Conservation (phyloP, 2,888 invertebrate species). For the Nomada fabriciana region DNA sequence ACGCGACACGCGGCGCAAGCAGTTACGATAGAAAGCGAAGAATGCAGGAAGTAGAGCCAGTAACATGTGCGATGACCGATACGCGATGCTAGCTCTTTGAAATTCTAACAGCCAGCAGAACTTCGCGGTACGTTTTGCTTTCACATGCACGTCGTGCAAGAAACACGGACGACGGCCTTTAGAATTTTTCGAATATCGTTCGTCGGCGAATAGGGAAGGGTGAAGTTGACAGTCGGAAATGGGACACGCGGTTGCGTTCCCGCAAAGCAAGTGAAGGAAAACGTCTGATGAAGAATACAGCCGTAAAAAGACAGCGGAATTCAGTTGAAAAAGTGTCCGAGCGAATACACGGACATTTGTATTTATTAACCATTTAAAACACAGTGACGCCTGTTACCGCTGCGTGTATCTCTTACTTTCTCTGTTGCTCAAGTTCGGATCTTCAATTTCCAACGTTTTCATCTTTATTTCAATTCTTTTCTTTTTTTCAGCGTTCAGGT, state of each 20-base stretch:
- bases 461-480: conserved; percentile 41
- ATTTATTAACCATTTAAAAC: conserved; percentile 77
- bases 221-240: background rate
- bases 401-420: conserved; percentile 49
- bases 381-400: conserved; percentile 66
- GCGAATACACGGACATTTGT: conserved; percentile 69
- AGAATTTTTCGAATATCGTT: background rate
- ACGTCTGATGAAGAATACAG: conserved; percentile 46
- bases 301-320: conserved; percentile 58
- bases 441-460: conserved; percentile 2
- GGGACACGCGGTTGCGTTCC: conserved; percentile 1
- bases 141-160: background rate
- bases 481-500: conserved; percentile 52
- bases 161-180: background rate
- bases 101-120: background rate
- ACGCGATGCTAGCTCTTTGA: background rate
- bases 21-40: conserved; percentile 26
- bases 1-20: background rate
- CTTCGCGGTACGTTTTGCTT: background rate
- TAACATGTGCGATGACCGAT: background rate
- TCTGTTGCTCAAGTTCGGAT: conserved; percentile 12
- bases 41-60: conserved; percentile 30
- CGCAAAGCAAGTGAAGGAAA: conserved; percentile 25
- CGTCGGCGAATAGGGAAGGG: background rate
- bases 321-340: conserved; percentile 69